These are phyloP conservation scores for Heliangelus exortis DNA, from an alignment of 2,797 vertebrate species.

Conservation along the genomic window DNA sequence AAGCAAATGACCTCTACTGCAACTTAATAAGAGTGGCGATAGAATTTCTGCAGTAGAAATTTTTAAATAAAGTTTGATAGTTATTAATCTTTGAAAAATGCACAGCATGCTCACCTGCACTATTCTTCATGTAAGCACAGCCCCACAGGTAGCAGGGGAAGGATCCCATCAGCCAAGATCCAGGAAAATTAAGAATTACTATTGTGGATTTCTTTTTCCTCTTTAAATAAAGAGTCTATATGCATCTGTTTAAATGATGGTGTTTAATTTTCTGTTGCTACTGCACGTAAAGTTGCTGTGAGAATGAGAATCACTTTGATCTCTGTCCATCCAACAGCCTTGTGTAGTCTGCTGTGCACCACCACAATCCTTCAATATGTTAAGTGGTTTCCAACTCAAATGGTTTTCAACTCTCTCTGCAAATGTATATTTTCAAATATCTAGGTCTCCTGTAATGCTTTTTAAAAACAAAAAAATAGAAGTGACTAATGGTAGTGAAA, in stretches of 20 bases:
- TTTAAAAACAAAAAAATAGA: not conserved
- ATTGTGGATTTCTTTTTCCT: not conserved
- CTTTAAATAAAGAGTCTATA: not conserved
- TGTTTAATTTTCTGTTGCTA: slow-evolving; percentile 5
- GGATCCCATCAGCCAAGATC: not conserved
- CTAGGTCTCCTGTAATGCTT: not conserved
- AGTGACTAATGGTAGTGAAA: not conserved
- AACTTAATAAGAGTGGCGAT: not conserved
- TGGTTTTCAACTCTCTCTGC: not conserved
- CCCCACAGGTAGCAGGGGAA: not conserved
- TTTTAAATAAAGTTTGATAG: not conserved
- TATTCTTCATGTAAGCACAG: not conserved
- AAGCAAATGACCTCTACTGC: not conserved
- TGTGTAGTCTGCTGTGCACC: not conserved
- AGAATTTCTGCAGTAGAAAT: not conserved
- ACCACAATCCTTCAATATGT: rapidly evolving
- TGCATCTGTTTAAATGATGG: not conserved
- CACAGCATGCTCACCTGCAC: not conserved
- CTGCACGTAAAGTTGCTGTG: not conserved
- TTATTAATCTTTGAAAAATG: not conserved
- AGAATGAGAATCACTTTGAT: not conserved
- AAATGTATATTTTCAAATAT: not conserved
- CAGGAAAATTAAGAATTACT: not conserved
- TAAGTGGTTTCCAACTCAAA: not conserved
- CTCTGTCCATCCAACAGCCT: not conserved